Evolutionary conservation across 2,888 invertebrate genomes (phyloP).

Genomic region (Nowickia ferox): DNA sequence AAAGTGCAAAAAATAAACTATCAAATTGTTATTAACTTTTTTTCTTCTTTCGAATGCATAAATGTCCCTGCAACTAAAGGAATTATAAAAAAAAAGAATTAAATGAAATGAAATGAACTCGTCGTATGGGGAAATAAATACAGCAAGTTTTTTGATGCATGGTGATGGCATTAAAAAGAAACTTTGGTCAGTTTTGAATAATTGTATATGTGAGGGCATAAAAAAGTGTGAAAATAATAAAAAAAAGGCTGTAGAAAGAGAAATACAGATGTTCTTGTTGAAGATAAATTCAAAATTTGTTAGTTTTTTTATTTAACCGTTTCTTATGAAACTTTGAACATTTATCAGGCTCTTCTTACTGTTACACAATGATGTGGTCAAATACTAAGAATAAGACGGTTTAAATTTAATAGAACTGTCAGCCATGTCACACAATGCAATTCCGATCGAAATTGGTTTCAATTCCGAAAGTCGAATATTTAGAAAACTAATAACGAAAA

Average conservation of each 20-base stretch:
- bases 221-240: background rate
- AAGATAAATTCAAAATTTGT: background rate
- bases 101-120: slow-evolving; percentile 26
- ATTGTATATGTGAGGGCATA: slow-evolving; percentile 35
- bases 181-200: slow-evolving; percentile 70
- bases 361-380: too few species aligned
- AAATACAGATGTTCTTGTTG: slow-evolving; percentile 8
- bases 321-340: too few species aligned
- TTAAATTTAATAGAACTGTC: too few species aligned
- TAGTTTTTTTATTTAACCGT: too few species aligned
- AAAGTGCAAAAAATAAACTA: slow-evolving; percentile 34
- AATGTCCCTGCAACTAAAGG: slow-evolving; percentile 44
- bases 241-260: slow-evolving; percentile 7
- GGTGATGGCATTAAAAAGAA: slow-evolving; percentile 58
- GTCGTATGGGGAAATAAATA: slow-evolving; percentile 29
- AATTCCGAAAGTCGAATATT: too few species aligned
- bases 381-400: too few species aligned
- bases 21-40: slow-evolving; percentile 53
- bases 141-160: slow-evolving; percentile 61
- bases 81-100: background rate
- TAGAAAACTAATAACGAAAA: too few species aligned
- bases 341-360: too few species aligned
- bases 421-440: too few species aligned
- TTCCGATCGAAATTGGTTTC: too few species aligned
- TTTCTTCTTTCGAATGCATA: slow-evolving; percentile 34